Conservation (phyloP, 2,113 vertebrate genomes). For the Pongo abelii region DNA sequence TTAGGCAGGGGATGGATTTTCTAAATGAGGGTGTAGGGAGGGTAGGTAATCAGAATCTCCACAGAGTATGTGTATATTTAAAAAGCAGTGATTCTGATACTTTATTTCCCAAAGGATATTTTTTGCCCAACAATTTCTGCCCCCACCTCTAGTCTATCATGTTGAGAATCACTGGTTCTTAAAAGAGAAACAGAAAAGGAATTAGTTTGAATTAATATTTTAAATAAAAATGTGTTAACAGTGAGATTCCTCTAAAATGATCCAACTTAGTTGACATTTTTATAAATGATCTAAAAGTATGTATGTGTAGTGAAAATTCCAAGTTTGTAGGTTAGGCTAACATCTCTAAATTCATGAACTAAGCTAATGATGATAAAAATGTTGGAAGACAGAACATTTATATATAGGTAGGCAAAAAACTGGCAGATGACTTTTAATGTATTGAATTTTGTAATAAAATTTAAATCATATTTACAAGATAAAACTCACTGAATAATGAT, state of each 20-base stretch:
- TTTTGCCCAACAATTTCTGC: background rate
- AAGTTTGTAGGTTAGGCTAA: background rate
- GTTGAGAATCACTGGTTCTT: background rate
- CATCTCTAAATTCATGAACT: background rate
- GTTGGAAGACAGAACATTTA: background rate
- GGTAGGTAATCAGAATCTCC: background rate
- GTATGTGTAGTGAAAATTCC: conserved; percentile 31
- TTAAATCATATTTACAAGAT: conserved; percentile 40
- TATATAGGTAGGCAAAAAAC: background rate
- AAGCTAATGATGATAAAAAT: background rate
- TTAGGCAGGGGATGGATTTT: background rate
- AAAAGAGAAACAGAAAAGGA: background rate
- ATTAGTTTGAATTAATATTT: conserved; percentile 19
- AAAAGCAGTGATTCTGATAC: background rate
- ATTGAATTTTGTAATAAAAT: conserved; percentile 21
- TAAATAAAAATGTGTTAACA: background rate
- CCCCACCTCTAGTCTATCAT: background rate
- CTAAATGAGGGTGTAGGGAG: background rate
- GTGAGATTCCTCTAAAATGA: conserved; percentile 12
- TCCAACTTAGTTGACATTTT: background rate
- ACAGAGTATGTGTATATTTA: background rate
- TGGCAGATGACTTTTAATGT: background rate
- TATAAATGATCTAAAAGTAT: conserved; percentile 15
- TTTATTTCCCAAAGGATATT: background rate
- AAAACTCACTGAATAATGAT: background rate